A percentile compares a stretch with the other conserved stretches of the same genome.
Evolutionary conservation across 2,888 invertebrate species (phyloP).

Genomic region (Leptinotarsa tumamoca): DNA sequence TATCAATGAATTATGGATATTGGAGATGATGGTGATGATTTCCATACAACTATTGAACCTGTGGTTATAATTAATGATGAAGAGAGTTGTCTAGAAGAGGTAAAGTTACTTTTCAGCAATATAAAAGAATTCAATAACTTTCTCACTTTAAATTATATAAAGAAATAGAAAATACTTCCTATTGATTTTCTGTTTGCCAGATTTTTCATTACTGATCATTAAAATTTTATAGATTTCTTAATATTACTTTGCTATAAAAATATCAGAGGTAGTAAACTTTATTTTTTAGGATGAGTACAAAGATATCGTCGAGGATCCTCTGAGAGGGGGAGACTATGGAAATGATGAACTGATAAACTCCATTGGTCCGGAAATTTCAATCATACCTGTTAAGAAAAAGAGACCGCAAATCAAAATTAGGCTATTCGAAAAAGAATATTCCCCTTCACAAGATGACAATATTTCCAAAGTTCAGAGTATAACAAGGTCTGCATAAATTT

Average conservation of each 20-base stretch:
- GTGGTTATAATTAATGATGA: constrained; percentile 61
- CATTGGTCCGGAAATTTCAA: constrained; percentile 55
- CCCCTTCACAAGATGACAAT: constrained; percentile 46
- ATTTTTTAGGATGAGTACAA: constrained; percentile 26
- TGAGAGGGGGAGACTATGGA: constrained; percentile 22
- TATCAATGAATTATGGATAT: constrained; percentile 51
- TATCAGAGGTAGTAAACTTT: constrained; percentile 14
- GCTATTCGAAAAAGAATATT: constrained; percentile 51
- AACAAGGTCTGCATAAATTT: constrained; percentile 31
- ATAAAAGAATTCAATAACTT: constrained; percentile 16
- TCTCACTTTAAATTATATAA: not conserved
- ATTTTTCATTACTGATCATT: constrained; percentile 27
- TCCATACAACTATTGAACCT: constrained; percentile 57
- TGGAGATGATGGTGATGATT: constrained; percentile 51
- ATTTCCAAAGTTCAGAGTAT: constrained; percentile 38
- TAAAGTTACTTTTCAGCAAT: constrained; percentile 33
- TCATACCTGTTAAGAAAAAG: constrained; percentile 54
- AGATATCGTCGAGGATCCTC: constrained; percentile 28
- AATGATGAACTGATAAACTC: constrained; percentile 46
- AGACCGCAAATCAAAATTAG: constrained; percentile 54
- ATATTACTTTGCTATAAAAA: not conserved
- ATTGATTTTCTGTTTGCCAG: constrained; percentile 7
- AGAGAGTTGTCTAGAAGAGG: constrained; percentile 48
- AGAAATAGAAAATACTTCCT: not conserved
- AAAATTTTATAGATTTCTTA: not conserved